phyloP scores from a whole-genome alignment of 2,797 vertebrate species.

The Scolopax bukidnonensis region DNA sequence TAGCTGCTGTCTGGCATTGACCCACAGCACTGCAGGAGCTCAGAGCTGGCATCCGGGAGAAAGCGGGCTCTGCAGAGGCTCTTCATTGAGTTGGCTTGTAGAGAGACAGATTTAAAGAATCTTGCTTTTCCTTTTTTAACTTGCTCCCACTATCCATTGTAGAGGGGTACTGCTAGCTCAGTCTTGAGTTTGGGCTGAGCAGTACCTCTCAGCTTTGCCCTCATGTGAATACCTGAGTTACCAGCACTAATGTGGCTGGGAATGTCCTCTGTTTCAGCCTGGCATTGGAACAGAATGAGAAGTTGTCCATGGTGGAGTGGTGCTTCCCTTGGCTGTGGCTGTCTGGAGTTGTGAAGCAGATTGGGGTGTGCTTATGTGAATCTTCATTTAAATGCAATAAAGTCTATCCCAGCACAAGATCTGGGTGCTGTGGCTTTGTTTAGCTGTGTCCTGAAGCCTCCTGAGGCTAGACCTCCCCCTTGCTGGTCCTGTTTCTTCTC shows the following conservation, averaged over 20 bases:
- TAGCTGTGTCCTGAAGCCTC: rapidly evolving
- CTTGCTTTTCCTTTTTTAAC: background rate
- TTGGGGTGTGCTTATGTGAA: background rate
- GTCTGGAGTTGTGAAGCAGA: background rate
- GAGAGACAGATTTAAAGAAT: background rate
- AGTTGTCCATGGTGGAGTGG: rapidly evolving
- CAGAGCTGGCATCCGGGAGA: background rate
- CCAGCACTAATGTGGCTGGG: rapidly evolving
- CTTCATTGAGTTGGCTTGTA: background rate
- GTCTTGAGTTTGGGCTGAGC: background rate
- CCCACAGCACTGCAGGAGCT: background rate
- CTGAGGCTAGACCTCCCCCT: rapidly evolving
- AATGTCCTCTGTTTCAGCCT: background rate
- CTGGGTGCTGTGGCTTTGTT: background rate
- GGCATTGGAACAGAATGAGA: background rate
- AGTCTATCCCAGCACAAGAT: background rate
- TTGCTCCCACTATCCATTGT: background rate
- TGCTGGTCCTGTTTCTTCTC: background rate
- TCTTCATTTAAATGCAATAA: background rate
- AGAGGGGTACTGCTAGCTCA: background rate
- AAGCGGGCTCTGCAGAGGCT: background rate
- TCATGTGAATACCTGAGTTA: background rate
- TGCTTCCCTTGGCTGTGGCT: background rate
- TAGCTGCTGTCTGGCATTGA: background rate
- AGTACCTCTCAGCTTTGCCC: background rate